phyloP scores from a whole-genome alignment of 2,113 vertebrate genomes.

The Aptenodytes patagonicus region DNA sequence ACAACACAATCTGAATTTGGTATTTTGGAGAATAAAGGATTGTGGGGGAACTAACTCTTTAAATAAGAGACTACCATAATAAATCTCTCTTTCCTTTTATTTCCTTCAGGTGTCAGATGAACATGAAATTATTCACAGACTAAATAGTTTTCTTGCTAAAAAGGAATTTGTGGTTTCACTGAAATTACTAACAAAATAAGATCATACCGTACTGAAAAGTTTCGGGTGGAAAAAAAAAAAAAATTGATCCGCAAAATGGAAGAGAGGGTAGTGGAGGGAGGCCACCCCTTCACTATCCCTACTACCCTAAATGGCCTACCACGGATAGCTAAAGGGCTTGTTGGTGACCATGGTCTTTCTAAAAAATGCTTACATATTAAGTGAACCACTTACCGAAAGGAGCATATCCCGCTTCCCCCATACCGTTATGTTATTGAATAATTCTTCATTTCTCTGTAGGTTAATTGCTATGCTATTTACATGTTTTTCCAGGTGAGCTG shows the following conservation, averaged over 20 bases:
- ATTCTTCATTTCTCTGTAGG: neutral
- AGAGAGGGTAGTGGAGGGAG: neutral
- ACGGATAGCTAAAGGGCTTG: neutral
- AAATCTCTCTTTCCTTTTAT: neutral
- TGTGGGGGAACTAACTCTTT: neutral
- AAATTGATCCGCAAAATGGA: neutral
- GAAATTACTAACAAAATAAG: neutral
- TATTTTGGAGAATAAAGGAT: neutral
- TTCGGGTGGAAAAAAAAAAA: neutral
- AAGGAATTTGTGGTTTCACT: neutral
- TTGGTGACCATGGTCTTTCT: neutral
- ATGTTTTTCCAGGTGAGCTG: neutral
- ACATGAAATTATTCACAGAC: neutral
- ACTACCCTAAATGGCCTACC: neutral
- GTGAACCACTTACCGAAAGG: neutral
- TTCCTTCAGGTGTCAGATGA: neutral
- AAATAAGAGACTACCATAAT: neutral
- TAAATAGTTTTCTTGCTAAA: neutral
- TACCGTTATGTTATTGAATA: neutral
- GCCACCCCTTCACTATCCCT: neutral
- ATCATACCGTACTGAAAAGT: neutral
- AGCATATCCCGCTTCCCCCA: neutral
- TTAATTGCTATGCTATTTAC: neutral
- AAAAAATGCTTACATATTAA: neutral
- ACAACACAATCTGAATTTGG: neutral